Evolutionary conservation across 1,140 invertebrate genomes (phyloP), one percentile per base, ranked within the genome.

Genomic region (Magallana ariakensis): DNA sequence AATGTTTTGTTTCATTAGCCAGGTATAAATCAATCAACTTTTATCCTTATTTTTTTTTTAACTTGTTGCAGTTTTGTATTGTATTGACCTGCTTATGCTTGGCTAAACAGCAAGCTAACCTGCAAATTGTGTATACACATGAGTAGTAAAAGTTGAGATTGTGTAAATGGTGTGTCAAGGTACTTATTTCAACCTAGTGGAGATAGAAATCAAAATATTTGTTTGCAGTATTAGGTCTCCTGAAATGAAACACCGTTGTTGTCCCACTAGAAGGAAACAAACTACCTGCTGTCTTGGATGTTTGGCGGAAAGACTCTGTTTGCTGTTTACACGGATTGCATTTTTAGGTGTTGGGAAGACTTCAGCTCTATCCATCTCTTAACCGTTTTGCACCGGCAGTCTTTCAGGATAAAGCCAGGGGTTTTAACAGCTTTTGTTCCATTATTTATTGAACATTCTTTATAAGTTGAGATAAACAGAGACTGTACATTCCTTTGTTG

Each of bases 381-480:
- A 75, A 22, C 19, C 10, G 9, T 26, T 75, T 75, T 75, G 22
- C 22, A 46, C 66, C 66, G 66, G 66, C 11, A 75, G 66, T 75
- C 66, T 26, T 75, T 75, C 10, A 11, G 22, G 22, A 26, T 26
- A 9, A 75, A 75, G 22, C 19, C 66, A 9, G 66, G 62, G 22
- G 22, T 75, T 75, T 75, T 26, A 75, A 19, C 19, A 22, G 19
- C 22, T 75, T 75, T 75, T 75, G 66, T 75, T 75, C 22, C 22
- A 75, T 75, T 75, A 75, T 75, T 75, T 75, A 75, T 75, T 75
- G 26, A 75, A 75, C 66, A 75, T 75, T 75, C 66, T 75, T 75
- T 46, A 26, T 75, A 22, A 26, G 66, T 75, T 75, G 13, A 75
- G 66, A 75, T 75, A 75, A 75, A 11, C 22, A 9, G 22, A 22